phyloP scores from a whole-genome alignment of 2,797 vertebrate species.

The Phylloscopus collybita region DNA sequence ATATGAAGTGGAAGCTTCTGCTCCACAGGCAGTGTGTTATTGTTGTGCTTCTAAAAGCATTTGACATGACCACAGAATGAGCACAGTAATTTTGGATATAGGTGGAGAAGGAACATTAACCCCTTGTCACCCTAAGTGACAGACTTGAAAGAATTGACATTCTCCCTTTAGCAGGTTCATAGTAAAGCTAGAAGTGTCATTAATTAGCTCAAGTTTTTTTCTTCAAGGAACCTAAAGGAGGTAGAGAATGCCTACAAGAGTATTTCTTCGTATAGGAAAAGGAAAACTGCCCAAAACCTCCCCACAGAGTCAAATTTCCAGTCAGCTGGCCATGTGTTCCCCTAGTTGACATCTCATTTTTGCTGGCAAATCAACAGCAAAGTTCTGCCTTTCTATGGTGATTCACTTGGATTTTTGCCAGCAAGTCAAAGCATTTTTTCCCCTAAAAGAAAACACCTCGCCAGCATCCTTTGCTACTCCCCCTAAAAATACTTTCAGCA shows the following conservation, averaged over 20 bases:
- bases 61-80: background rate
- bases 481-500: conserved; percentile 2
- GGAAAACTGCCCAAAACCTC: background rate
- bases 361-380: background rate
- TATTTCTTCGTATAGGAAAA: background rate
- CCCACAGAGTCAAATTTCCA: background rate
- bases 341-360: background rate
- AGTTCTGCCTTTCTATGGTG: background rate
- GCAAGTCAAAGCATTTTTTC: background rate
- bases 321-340: background rate
- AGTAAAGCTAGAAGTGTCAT: background rate
- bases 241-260: background rate
- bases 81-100: too few species aligned
- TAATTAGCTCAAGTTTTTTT: background rate
- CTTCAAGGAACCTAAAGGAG: background rate
- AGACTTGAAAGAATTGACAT: background rate
- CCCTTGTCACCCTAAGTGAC: background rate
- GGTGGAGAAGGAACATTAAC: background rate
- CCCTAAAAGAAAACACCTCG: background rate
- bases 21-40: background rate
- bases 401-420: conserved; percentile 8
- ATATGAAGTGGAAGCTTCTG: background rate
- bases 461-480: background rate
- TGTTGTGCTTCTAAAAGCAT: background rate
- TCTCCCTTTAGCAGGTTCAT: background rate